Evolutionary conservation across 2,888 invertebrate genomes (phyloP), one percentile per base, ranked within the genome.

Genomic region (Drosophila macrospina): DNA sequence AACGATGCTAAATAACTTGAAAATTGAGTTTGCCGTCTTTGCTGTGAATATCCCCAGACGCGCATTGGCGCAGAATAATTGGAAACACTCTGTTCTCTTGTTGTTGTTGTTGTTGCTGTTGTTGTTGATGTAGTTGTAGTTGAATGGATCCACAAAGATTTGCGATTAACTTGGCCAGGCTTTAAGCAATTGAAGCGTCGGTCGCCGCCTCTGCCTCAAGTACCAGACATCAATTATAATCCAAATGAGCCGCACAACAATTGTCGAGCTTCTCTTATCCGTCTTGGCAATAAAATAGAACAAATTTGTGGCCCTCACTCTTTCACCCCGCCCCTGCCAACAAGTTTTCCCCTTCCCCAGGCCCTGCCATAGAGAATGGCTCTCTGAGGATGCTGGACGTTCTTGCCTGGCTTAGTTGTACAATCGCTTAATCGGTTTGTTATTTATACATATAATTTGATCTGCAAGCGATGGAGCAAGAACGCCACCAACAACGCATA

Each of bases 381-480:
- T 60, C 74, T 78, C 74, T 26, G 39, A 74, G 78, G 78, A 74
- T 72, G 44, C 39, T 36, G 72, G 64, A 76, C 62, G 63, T 66
- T 78, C 61, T 80, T 65, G 68, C 64, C 66, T 66, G 77, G 73
- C 79, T 85, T 85, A 79, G 89, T 66, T 70, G 69, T 69, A 76
- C 87, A 85, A 87, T 87, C 84, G 80, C 86, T 85, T 85, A 85
- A 86, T 86, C 89, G 85, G 88, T 89, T 70, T 86, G 88, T 86
- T 86, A 89, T 86, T 89, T 86, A 86, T 86, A 86, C 86, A 89
- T 86, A 88, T 89, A 85, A 89, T 86, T 86, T 87, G 85, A 89
- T 85, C 89, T 80, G 81, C 83, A 82, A 76, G 80, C 76, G 82
- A 82, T 67, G 80, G 74, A 55, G 68, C 55, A 61, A 45, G 59